Base-by-base conservation (phyloP, 1,140 invertebrate species). In the Zelostemma sp. region DNA sequence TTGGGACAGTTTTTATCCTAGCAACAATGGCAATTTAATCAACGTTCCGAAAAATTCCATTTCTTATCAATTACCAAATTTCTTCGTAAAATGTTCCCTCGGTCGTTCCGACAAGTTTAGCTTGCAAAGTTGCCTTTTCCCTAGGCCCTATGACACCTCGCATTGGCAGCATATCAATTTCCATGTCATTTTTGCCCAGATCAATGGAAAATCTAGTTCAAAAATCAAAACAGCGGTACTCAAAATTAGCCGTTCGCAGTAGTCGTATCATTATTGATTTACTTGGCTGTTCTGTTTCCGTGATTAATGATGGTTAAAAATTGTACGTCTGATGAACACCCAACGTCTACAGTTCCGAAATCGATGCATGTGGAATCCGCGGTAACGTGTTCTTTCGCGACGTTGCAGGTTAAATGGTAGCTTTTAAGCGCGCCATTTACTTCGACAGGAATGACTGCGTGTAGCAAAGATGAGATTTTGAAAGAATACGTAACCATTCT, bases 261-360 rank as follows among this genome's bases (percentile, higher is more conserved):
- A n/a, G n/a, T n/a, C n/a, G n/a, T n/a, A n/a, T n/a, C n/a, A n/a
- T n/a, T n/a, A n/a, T n/a, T n/a, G n/a, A 28, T 28, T 28, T 31
- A 78, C 68, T 69, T 78, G 0, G 73, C 68, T n/a, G 64, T 74
- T 60, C 76, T 77, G 0, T 51, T 72, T 38, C 80, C 79, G 3
- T 54, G 25, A 25, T 83, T 84, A 0, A 9, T 45, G 3, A 84
- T 33, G 3, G 48, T 67, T 4, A 84, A 11, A 35, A 48, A 67
- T 55, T 73, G 72, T 5, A 69, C 62, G 4, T 56, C 54, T 8
- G 77, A 75, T 0, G 68, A 47, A 9, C 54, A 61, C 0, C 76
- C 77, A 12, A 79, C 28, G 17, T 84, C 77, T 0, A 84, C 66
- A 3, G 46, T 73, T 4, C 77, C 79, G 54, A 83, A 81, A 50